These are phyloP conservation scores for Luidia sarsii DNA, from an alignment of 53 echinoderm and acorn worm genomes.

Conservation along the genomic window DNA sequence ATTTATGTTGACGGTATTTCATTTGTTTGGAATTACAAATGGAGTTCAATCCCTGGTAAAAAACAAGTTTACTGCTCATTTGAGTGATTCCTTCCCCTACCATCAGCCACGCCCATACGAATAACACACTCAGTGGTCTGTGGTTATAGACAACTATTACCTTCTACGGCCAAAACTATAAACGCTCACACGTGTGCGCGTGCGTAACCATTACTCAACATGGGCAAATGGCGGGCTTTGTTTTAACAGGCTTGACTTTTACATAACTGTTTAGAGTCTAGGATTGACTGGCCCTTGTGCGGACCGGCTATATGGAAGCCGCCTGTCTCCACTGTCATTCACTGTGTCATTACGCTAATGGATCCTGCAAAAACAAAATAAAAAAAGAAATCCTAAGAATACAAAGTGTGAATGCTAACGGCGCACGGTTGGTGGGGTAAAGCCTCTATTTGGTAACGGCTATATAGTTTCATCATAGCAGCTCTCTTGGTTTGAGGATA, in stretches of 20 bases:
- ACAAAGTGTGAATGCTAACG: conserved; percentile 50
- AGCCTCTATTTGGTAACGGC: conserved; percentile 14
- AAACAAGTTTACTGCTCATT: too few relatives aligned
- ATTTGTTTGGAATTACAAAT: too few relatives aligned
- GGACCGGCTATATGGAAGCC: conserved; percentile 30
- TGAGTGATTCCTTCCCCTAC: too few relatives aligned
- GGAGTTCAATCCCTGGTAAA: too few relatives aligned
- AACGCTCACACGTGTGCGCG: conserved; percentile 50
- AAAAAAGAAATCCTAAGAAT: conserved; percentile 36
- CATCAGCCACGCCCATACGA: background rate
- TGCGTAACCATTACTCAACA: conserved; percentile 46
- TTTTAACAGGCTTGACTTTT: conserved; percentile 52
- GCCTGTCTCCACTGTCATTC: conserved; percentile 57
- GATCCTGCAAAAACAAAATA: conserved; percentile 59
- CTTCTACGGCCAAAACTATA: conserved; percentile 24
- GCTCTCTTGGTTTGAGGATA: conserved; percentile 11
- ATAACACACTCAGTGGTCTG: background rate
- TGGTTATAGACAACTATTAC: conserved; percentile 3
- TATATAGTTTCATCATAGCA: conserved; percentile 40
- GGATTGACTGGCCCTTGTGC: conserved; percentile 47
- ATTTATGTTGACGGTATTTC: too few relatives aligned
- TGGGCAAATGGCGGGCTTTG: conserved; percentile 30
- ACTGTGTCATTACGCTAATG: conserved; percentile 63
- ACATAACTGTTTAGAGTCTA: conserved; percentile 49
- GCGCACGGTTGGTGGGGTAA: conserved; percentile 8